These are phyloP conservation scores for Tetrax tetrax DNA, from an alignment of 2,113 vertebrate genomes.

Conservation along the genomic window DNA sequence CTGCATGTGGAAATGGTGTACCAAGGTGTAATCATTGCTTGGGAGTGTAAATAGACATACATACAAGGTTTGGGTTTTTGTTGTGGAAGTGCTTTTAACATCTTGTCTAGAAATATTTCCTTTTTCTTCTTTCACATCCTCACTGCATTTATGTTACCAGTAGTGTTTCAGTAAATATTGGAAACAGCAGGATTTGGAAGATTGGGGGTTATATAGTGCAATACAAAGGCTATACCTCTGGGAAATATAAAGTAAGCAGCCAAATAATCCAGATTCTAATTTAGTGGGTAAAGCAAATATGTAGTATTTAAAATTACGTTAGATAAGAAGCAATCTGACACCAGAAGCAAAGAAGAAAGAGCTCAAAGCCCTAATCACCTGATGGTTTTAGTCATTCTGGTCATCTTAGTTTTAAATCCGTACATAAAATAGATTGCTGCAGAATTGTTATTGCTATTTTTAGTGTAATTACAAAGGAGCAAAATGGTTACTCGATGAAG, in stretches of 20 bases:
- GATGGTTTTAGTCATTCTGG: conserved; percentile 38
- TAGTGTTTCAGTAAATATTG: not conserved
- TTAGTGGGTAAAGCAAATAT: conserved; percentile 61
- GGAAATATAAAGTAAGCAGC: conserved; percentile 70
- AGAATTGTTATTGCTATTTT: not conserved
- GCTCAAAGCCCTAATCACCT: conserved; percentile 59
- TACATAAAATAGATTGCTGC: not conserved
- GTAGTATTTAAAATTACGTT: conserved; percentile 62
- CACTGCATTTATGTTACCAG: not conserved
- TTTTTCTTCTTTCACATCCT: not conserved
- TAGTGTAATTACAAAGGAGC: not conserved
- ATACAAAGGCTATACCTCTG: conserved; percentile 62
- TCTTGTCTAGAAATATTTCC: not conserved
- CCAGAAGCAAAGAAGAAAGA: conserved; percentile 10
- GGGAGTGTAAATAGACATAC: no score
- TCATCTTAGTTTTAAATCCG: conserved; percentile 17
- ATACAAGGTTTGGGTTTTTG: not conserved
- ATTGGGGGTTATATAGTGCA: not conserved
- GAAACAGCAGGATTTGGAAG: conserved; percentile 49
- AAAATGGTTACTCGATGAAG: not conserved
- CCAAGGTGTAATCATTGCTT: fast-evolving
- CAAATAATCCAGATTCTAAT: conserved; percentile 78
- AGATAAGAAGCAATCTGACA: conserved; percentile 68
- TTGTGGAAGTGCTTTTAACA: not conserved
- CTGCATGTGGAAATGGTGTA: not conserved